A percentile compares a stretch with the other conserved stretches of the same genome.
Conservation (phyloP, 2,888 invertebrate genomes). For the Mesorhabditis sp. region DNA sequence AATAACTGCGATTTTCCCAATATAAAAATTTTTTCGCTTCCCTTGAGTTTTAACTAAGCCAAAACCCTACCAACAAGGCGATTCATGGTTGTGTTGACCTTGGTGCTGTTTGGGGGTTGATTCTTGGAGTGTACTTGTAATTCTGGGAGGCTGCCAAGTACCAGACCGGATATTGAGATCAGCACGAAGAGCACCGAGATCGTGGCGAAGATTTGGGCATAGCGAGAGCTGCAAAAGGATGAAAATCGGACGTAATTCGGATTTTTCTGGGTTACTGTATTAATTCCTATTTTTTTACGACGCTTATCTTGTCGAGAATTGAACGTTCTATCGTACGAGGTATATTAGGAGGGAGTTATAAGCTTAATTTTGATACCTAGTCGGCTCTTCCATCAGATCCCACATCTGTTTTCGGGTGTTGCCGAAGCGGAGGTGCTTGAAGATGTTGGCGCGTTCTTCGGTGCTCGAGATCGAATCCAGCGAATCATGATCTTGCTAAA, state of each 20-base stretch:
- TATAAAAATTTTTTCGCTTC: too few relatives aligned
- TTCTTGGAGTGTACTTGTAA: slow-evolving; percentile 29
- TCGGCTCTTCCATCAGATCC: slow-evolving; percentile 49
- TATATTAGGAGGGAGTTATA: too few relatives aligned
- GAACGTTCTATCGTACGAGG: too few relatives aligned
- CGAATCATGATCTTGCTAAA: background rate
- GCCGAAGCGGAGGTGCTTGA: slow-evolving; percentile 40
- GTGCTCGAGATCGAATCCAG: background rate
- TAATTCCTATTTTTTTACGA: too few relatives aligned
- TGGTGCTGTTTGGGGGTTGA: too few relatives aligned
- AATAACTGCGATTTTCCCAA: too few relatives aligned
- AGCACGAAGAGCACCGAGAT: slow-evolving; percentile 49
- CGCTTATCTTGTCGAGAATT: too few relatives aligned
- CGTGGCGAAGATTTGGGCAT: slow-evolving; percentile 45
- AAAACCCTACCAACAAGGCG: too few relatives aligned
- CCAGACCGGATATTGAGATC: slow-evolving; percentile 48
- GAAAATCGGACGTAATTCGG: background rate
- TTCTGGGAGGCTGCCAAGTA: slow-evolving; percentile 48
- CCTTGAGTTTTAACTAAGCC: too few relatives aligned
- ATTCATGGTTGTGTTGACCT: too few relatives aligned
- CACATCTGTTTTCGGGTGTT: slow-evolving; percentile 37
- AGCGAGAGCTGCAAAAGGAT: slow-evolving; percentile 30
- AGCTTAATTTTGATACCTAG: slow-evolving; percentile 21
- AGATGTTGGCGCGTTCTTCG: slow-evolving; percentile 38
- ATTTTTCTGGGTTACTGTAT: too few relatives aligned